Conservation (phyloP, 2,888 invertebrate genomes). For the Mesorhabditis belari region DNA sequence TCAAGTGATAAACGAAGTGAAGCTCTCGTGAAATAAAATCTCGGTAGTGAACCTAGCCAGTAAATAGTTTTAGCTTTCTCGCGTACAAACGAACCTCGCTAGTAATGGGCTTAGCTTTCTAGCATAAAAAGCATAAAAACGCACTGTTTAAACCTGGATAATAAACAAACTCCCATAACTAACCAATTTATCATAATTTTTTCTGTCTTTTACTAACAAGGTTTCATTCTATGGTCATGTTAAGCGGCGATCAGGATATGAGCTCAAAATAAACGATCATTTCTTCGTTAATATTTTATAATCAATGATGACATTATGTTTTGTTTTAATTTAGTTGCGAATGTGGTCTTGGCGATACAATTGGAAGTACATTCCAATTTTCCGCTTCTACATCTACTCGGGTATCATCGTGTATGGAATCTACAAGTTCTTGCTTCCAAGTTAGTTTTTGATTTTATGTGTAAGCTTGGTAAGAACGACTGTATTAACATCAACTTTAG, state of each 20-base stretch:
- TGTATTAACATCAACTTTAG: slow-evolving; percentile 16
- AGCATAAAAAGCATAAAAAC: neutral
- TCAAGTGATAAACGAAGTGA: too few relatives aligned
- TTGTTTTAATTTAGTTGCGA: slow-evolving; percentile 30
- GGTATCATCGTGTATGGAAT: slow-evolving; percentile 46
- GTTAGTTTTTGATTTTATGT: slow-evolving; percentile 20
- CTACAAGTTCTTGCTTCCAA: slow-evolving; percentile 46
- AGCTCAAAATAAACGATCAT: too few relatives aligned
- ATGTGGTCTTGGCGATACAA: slow-evolving; percentile 49
- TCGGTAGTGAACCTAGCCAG: too few relatives aligned
- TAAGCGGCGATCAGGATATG: too few relatives aligned
- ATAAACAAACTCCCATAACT: neutral
- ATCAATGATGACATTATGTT: neutral
- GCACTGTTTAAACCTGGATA: neutral
- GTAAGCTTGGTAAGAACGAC: neutral
- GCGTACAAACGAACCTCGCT: too few relatives aligned
- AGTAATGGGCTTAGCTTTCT: too few relatives aligned
- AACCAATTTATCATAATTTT: too few relatives aligned
- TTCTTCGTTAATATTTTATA: too few relatives aligned
- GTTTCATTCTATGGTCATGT: neutral
- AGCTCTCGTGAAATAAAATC: too few relatives aligned
- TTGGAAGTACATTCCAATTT: slow-evolving; percentile 47
- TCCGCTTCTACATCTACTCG: slow-evolving; percentile 49
- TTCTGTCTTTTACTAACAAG: neutral
- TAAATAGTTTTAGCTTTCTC: too few relatives aligned